A percentile compares a stretch with the other conserved stretches of the same genome.
phyloP scores from a whole-genome alignment of 2,888 invertebrate genomes.

The Melipona beecheii region DNA sequence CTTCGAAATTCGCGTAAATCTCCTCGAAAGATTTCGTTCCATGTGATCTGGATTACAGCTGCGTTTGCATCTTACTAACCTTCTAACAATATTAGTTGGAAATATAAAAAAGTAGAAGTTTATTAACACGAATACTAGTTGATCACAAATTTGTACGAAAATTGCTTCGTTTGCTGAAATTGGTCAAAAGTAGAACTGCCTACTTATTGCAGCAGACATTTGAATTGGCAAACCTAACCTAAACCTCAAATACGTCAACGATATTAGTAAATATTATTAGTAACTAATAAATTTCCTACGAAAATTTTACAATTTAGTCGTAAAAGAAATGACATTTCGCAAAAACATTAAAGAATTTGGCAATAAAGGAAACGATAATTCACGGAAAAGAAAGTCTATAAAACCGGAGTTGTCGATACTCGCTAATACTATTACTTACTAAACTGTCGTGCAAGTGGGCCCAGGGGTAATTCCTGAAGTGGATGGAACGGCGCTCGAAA shows the following conservation, averaged over 20 bases:
- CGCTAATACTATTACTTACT: background rate
- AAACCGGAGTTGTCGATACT: background rate
- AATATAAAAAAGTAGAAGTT: no score
- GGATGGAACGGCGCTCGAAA: conserved; percentile 29
- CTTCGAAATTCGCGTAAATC: background rate
- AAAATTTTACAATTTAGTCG: background rate
- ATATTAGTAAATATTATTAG: no score
- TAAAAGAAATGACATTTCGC: background rate
- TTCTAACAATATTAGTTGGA: no score
- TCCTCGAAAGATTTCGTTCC: background rate
- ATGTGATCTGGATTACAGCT: background rate
- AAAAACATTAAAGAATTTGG: background rate
- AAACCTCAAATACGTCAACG: no score
- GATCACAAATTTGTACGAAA: no score
- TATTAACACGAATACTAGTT: no score
- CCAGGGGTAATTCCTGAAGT: conserved; percentile 32
- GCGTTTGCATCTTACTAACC: no score
- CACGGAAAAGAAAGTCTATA: no score
- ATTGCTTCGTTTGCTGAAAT: no score
- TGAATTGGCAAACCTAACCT: no score
- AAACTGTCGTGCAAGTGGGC: background rate
- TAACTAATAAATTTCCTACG: background rate
- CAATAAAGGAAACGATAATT: background rate
- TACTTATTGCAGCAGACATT: no score
- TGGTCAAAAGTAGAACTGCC: no score